Conservation (phyloP, 2,888 invertebrate species). For the Adelphocoris suturalis region DNA sequence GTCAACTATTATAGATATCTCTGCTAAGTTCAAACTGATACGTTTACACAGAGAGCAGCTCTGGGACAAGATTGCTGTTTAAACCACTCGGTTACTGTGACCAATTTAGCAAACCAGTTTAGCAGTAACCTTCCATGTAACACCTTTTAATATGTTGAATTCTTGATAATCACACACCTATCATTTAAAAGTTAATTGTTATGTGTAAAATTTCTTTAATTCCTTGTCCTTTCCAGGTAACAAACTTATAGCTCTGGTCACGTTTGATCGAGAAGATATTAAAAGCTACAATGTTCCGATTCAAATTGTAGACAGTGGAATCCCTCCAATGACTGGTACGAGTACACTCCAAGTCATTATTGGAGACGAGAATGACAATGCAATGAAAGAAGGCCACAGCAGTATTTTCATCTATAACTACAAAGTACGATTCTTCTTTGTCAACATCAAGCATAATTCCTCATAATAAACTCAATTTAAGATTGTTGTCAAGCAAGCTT, state of each 20-base stretch:
- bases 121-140: too few species aligned
- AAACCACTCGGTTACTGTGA: too few species aligned
- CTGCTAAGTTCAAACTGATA: too few species aligned
- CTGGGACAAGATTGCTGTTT: too few species aligned
- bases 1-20: too few species aligned
- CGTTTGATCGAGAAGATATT: slow-evolving; percentile 91
- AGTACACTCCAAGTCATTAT: slow-evolving; percentile 93
- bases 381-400: slow-evolving; percentile 92
- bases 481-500: too few species aligned
- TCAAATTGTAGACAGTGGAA: slow-evolving; percentile 91
- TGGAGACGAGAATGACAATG: slow-evolving; percentile 96
- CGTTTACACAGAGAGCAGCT: too few species aligned
- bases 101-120: too few species aligned
- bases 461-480: too few species aligned
- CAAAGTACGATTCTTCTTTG: slow-evolving; percentile 81
- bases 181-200: too few species aligned
- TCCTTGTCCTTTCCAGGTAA: slow-evolving; percentile 79
- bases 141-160: too few species aligned
- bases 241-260: slow-evolving; percentile 85
- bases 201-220: not conserved
- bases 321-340: slow-evolving; percentile 86
- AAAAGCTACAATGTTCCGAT: slow-evolving; percentile 95
- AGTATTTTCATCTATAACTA: slow-evolving; percentile 97
- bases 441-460: not conserved
- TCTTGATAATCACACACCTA: too few species aligned